A percentile compares a stretch with the other conserved stretches of the same genome.
Evolutionary conservation across 2,888 invertebrate species (phyloP).

Genomic region (Caenorhabditis angaria): DNA sequence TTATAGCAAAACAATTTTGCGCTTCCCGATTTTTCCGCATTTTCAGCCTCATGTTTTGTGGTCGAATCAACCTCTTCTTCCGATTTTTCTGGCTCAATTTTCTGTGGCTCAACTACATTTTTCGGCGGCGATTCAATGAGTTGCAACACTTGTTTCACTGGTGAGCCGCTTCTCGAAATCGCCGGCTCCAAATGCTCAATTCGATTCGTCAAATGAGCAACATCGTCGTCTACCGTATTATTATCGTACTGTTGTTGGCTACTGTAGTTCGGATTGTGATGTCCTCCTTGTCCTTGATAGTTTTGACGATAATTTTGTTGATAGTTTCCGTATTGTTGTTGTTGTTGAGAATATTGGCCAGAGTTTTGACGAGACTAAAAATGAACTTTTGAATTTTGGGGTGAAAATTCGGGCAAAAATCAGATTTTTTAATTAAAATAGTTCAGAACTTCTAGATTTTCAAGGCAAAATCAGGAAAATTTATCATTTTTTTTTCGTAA

Average conservation of each 20-base stretch:
- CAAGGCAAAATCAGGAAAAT: too few relatives aligned
- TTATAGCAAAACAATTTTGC: constrained; percentile 4
- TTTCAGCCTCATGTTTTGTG: neutral
- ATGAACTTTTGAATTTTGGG: neutral
- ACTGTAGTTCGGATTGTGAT: neutral
- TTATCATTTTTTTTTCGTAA: neutral
- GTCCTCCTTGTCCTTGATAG: neutral
- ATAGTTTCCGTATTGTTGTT: constrained; percentile 7
- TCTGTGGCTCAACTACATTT: constrained; percentile 5
- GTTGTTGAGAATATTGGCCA: constrained; percentile 12
- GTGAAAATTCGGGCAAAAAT: too few relatives aligned
- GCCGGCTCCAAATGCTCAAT: constrained; percentile 29
- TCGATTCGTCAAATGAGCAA: constrained; percentile 9
- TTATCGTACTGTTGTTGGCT: neutral
- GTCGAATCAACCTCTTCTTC: neutral
- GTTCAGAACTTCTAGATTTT: too few relatives aligned
- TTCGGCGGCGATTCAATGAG: constrained; percentile 9
- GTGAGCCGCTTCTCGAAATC: constrained; percentile 18
- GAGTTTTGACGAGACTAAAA: constrained; percentile 37
- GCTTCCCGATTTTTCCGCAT: neutral
- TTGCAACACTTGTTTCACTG: constrained; percentile 38
- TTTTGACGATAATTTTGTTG: neutral
- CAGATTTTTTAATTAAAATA: too few relatives aligned
- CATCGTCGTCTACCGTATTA: constrained; percentile 4
- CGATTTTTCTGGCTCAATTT: neutral